Conservation (phyloP, 1,140 invertebrate species). For the Chlorops oryzae region DNA sequence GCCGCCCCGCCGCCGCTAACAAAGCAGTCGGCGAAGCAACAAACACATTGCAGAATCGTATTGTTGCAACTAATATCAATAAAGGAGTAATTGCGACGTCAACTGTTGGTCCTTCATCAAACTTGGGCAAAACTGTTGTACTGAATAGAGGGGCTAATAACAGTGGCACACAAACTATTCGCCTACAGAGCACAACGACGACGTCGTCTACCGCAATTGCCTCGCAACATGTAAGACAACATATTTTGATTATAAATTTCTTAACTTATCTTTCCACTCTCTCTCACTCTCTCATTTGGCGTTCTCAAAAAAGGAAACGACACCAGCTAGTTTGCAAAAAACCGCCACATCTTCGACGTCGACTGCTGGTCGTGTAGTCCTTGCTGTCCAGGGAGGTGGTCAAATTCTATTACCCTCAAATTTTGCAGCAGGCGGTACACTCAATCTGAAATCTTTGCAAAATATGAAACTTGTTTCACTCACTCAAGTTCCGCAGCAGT, state of each 20-base stretch:
- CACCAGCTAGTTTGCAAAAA: conserved; percentile 28
- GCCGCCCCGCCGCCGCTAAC: conserved; percentile 9
- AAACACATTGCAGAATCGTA: conserved; percentile 12
- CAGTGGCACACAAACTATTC: neutral
- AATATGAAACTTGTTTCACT: conserved; percentile 59
- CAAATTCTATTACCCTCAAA: conserved; percentile 55
- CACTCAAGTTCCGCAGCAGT: too few relatives aligned
- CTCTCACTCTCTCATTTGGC: too few relatives aligned
- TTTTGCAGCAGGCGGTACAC: conserved; percentile 51
- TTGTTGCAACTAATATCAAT: neutral
- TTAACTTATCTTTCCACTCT: too few relatives aligned
- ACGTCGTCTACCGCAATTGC: conserved; percentile 3
- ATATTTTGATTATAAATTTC: too few relatives aligned
- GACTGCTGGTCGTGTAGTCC: conserved; percentile 58
- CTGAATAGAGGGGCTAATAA: too few relatives aligned
- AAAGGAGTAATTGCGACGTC: neutral
- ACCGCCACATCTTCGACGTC: too few relatives aligned
- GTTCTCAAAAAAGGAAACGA: too few relatives aligned
- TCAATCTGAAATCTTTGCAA: conserved; percentile 64
- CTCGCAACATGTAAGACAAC: too few relatives aligned
- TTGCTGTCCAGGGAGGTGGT: conserved; percentile 56
- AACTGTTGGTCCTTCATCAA: too few relatives aligned
- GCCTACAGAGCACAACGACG: conserved; percentile 1
- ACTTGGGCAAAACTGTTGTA: conserved; percentile 7
- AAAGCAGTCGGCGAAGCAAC: neutral